Percentiles rank a stretch among this genome's conserved stretches.
These are phyloP conservation scores for Naja naja DNA, from an alignment of 2,113 vertebrate genomes.

Conservation along the genomic window DNA sequence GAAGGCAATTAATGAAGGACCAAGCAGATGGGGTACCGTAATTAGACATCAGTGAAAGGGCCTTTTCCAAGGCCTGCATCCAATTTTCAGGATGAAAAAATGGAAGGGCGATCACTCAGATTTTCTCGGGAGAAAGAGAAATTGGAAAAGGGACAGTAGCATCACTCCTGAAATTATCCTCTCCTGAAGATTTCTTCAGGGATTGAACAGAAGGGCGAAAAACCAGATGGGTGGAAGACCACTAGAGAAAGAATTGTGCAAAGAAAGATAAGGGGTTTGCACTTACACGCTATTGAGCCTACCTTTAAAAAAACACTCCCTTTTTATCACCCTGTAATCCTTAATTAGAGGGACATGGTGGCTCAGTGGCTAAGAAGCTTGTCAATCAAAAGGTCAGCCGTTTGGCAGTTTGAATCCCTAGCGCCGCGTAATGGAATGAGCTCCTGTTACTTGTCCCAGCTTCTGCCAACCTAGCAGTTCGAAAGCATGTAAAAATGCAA, in stretches of 20 bases:
- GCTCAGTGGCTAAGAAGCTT: no score
- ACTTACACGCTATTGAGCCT: neutral
- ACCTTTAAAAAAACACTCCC: no score
- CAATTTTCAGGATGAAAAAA: neutral
- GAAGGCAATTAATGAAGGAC: neutral
- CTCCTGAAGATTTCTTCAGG: neutral
- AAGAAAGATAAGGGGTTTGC: neutral
- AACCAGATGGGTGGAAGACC: neutral
- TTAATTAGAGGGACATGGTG: no score
- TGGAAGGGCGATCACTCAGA: neutral
- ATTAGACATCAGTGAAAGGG: neutral
- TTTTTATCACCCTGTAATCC: no score
- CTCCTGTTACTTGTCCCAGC: no score
- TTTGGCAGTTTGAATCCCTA: no score
- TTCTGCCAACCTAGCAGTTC: no score
- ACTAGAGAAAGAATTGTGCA: neutral
- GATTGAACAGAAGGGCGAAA: neutral
- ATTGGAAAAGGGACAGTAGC: neutral
- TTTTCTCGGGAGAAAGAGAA: neutral
- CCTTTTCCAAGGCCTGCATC: neutral
- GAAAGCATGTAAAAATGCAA: no score
- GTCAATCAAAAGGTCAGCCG: no score
- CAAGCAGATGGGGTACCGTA: neutral
- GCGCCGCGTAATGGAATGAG: fast-evolving
- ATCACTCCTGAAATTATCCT: neutral